phyloP scores from a whole-genome alignment of 2,888 invertebrate species.

The Dryadula phaetusa region DNA sequence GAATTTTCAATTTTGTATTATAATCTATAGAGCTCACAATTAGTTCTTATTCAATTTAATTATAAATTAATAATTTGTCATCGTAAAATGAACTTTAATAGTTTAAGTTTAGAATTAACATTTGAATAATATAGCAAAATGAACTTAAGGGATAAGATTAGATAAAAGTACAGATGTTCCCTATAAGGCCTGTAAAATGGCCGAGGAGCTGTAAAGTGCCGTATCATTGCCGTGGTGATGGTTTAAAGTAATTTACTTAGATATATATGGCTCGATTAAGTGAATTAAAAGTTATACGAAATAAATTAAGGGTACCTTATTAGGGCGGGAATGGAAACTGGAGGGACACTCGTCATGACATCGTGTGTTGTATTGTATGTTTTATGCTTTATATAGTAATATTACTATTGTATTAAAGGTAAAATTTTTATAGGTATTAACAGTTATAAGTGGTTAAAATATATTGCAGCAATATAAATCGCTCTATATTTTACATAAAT shows the following conservation, averaged over 20 bases:
- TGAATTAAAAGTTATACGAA: conserved; percentile 42
- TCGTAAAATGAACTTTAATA: conserved; percentile 26
- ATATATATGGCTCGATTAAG: conserved; percentile 44
- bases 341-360: conserved; percentile 27
- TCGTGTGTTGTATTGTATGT: neutral
- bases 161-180: conserved; percentile 48
- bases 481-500: too few species aligned
- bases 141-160: conserved; percentile 49
- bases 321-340: conserved; percentile 17
- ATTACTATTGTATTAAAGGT: too few species aligned
- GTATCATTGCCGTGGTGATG: conserved; percentile 47
- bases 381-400: conserved; percentile 4
- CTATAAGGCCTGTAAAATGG: conserved; percentile 47
- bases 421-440: too few species aligned
- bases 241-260: conserved; percentile 43
- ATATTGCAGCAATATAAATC: too few species aligned
- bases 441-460: too few species aligned
- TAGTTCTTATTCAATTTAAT: conserved; percentile 8
- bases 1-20: conserved; percentile 2
- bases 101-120: conserved; percentile 28
- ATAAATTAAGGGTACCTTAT: conserved; percentile 40
- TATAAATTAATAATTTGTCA: conserved; percentile 19
- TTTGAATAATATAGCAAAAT: conserved; percentile 32
- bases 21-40: conserved; percentile 26
- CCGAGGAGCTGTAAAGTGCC: conserved; percentile 47